phyloP scores from a whole-genome alignment of 2,888 invertebrate genomes.

The Drosophila fulvimacula region DNA sequence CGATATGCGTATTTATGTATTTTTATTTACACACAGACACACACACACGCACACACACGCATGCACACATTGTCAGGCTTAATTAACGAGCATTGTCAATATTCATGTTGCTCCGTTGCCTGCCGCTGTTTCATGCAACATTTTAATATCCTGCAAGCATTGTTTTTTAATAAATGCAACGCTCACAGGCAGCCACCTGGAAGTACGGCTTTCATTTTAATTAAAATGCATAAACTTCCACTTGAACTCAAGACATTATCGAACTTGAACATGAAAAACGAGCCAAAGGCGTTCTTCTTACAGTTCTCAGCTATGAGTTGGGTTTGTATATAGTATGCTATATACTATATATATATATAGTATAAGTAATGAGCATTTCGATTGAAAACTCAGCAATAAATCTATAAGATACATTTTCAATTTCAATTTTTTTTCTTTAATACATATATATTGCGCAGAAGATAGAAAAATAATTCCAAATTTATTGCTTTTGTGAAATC shows the following conservation, averaged over 20 bases:
- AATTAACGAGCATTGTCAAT: constrained; percentile 44
- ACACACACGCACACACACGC: background rate
- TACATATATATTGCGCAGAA: too few species aligned
- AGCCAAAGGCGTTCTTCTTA: background rate
- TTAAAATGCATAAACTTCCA: constrained; percentile 2
- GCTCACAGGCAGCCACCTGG: constrained; percentile 3
- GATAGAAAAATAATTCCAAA: too few species aligned
- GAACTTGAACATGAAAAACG: background rate
- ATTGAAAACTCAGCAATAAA: too few species aligned
- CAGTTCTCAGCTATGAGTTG: too few species aligned
- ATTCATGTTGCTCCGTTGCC: constrained; percentile 9
- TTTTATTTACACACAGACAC: constrained; percentile 18
- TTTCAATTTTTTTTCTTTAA: too few species aligned
- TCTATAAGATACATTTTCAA: too few species aligned
- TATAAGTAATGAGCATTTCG: too few species aligned
- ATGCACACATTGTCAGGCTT: constrained; percentile 37
- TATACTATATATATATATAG: too few species aligned
- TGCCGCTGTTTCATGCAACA: constrained; percentile 11
- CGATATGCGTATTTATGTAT: constrained; percentile 28
- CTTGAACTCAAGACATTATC: constrained; percentile 10
- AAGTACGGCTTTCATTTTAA: constrained; percentile 22
- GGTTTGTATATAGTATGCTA: too few species aligned
- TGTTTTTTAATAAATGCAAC: constrained; percentile 14
- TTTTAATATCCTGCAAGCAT: constrained; percentile 29
- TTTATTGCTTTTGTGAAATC: too few species aligned